Evolutionary conservation across 2,113 vertebrate genomes (phyloP).

Genomic region (Pogona vitticeps): DNA sequence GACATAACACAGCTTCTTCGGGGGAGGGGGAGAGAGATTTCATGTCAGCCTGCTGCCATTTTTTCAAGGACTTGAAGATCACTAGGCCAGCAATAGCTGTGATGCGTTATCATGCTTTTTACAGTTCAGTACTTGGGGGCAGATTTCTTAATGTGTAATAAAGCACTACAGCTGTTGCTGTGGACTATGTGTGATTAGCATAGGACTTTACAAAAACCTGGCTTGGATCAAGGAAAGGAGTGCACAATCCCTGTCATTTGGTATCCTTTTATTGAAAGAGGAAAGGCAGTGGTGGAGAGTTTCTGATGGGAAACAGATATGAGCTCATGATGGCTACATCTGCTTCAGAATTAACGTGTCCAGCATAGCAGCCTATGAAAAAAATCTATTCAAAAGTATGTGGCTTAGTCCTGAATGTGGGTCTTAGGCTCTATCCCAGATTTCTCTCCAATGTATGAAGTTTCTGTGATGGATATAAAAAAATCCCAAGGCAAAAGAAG

Average conservation of each 20-base stretch:
- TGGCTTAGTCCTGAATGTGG: background rate
- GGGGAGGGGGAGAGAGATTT: conserved; percentile 36
- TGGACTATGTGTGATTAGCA: background rate
- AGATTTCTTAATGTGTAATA: background rate
- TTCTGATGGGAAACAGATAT: no score
- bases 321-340: no score
- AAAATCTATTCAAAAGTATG: no score
- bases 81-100: conserved; percentile 38
- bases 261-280: no score
- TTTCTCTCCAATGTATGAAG: background rate
- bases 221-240: no score
- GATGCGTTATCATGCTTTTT: background rate
- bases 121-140: background rate
- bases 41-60: conserved; percentile 49
- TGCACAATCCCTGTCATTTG: no score
- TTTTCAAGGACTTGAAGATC: conserved; percentile 51
- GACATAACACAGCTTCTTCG: conserved; percentile 49
- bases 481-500: background rate
- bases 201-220: background rate
- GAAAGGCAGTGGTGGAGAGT: no score
- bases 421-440: background rate
- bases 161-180: background rate
- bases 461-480: background rate
- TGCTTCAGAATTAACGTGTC: no score
- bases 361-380: background rate